Conservation (phyloP, 2,888 invertebrate species). For the Serrognathus titanus region DNA sequence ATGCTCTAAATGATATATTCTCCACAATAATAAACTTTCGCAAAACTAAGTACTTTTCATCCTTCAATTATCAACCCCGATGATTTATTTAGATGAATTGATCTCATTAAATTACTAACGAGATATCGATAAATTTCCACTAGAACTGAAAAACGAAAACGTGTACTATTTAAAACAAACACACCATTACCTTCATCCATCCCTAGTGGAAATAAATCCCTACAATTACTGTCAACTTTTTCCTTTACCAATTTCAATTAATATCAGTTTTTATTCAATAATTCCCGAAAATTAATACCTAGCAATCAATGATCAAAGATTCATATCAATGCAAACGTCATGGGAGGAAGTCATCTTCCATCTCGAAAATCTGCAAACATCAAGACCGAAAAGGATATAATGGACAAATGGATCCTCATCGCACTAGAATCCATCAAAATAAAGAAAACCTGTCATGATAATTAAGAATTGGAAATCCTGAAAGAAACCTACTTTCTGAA, state of each 20-base stretch:
- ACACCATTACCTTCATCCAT: background rate
- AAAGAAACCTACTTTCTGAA: no score
- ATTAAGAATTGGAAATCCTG: no score
- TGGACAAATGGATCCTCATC: no score
- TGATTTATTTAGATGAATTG: constrained; percentile 1
- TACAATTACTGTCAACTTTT: background rate
- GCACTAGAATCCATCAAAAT: no score
- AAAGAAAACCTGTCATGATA: no score
- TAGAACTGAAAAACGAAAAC: background rate
- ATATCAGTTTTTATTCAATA: background rate
- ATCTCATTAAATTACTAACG: background rate
- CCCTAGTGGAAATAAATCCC: background rate
- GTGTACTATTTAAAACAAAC: background rate
- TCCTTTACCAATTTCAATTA: constrained; percentile 2
- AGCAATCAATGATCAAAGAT: constrained; percentile 1
- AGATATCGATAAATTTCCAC: background rate
- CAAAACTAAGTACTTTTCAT: background rate
- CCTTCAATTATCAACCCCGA: background rate
- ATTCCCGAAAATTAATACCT: background rate
- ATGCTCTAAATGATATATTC: background rate
- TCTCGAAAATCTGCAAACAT: no score
- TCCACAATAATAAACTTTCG: background rate
- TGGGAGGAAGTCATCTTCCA: no score
- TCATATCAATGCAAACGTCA: no score
- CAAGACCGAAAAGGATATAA: no score